Evolutionary conservation across 2,113 vertebrate genomes (phyloP).

Genomic region (Connochaetes taurinus): DNA sequence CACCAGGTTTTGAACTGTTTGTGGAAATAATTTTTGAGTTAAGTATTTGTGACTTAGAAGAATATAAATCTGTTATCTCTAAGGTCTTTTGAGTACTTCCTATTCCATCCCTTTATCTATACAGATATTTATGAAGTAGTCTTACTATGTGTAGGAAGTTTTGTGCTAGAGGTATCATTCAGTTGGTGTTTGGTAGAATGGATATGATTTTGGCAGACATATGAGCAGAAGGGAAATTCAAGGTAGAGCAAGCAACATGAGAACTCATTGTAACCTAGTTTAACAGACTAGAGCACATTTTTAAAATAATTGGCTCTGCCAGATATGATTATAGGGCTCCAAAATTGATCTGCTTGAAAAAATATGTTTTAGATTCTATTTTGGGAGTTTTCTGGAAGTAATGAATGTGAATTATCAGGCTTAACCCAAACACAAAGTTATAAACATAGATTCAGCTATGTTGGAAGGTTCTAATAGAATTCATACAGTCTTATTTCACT

Average conservation of each 20-base stretch:
- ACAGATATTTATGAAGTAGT: neutral
- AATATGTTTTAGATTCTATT: slow-evolving; percentile 18
- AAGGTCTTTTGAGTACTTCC: slow-evolving; percentile 3
- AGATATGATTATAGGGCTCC: neutral
- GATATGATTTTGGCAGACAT: slow-evolving; percentile 18
- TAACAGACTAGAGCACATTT: neutral
- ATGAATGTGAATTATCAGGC: neutral
- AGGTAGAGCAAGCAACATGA: neutral
- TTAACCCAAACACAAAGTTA: neutral
- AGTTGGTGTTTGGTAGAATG: neutral
- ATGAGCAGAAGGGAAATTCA: slow-evolving; percentile 35
- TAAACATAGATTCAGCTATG: neutral
- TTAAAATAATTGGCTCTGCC: neutral
- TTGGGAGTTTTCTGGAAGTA: neutral
- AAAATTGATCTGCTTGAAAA: neutral
- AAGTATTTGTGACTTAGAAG: slow-evolving; percentile 24
- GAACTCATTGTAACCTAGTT: slow-evolving; percentile 7
- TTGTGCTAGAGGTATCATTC: neutral
- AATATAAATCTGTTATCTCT: neutral
- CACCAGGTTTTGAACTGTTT: slow-evolving; percentile 16
- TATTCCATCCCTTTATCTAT: neutral
- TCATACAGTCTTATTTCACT: neutral
- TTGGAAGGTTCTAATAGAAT: neutral
- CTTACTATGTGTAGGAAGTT: neutral
- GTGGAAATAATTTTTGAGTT: slow-evolving; percentile 25